A percentile compares a stretch with the other conserved stretches of the same genome.
phyloP scores from a whole-genome alignment of 1,140 invertebrate genomes.

The Glossosoma conforme region DNA sequence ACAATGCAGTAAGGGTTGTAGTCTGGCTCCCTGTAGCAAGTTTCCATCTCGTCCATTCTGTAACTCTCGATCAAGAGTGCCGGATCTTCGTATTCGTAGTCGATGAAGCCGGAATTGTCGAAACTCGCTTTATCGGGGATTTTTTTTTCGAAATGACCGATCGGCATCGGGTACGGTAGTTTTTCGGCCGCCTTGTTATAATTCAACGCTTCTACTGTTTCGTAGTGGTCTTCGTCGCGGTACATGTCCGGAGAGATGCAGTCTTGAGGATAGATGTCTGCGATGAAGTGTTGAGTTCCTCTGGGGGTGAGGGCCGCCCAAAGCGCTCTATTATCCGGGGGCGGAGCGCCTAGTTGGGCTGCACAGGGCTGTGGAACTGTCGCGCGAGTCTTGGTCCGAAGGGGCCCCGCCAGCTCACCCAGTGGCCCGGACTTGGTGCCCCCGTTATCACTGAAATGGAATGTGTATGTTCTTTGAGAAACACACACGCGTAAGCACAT shows the following conservation, averaged over 20 bases:
- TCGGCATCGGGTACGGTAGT: constrained; percentile 36
- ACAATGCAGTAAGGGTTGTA: constrained; percentile 30
- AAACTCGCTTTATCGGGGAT: constrained; percentile 40
- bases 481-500: constrained; percentile 27
- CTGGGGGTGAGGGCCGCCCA: constrained; percentile 80
- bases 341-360: constrained; percentile 49
- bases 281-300: constrained; percentile 66
- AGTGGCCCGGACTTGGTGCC: constrained; percentile 28
- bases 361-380: constrained; percentile 43
- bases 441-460: constrained; percentile 30
- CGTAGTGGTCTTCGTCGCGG: constrained; percentile 67
- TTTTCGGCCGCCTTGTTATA: constrained; percentile 44
- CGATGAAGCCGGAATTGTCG: constrained; percentile 68
- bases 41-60: constrained; percentile 56
- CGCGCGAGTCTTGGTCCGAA: constrained; percentile 35
- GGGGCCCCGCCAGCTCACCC: constrained; percentile 36
- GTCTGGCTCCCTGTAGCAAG: constrained; percentile 42
- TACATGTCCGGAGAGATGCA: constrained; percentile 44
- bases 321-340: constrained; percentile 52
- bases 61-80: constrained; percentile 69
- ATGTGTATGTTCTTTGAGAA: constrained; percentile 31
- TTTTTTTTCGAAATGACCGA: constrained; percentile 34
- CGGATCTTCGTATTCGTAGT: constrained; percentile 67
- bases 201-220: constrained; percentile 61
- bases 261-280: constrained; percentile 54